Base-by-base conservation (phyloP, 2,113 vertebrate species). In the Centropristis striata region DNA sequence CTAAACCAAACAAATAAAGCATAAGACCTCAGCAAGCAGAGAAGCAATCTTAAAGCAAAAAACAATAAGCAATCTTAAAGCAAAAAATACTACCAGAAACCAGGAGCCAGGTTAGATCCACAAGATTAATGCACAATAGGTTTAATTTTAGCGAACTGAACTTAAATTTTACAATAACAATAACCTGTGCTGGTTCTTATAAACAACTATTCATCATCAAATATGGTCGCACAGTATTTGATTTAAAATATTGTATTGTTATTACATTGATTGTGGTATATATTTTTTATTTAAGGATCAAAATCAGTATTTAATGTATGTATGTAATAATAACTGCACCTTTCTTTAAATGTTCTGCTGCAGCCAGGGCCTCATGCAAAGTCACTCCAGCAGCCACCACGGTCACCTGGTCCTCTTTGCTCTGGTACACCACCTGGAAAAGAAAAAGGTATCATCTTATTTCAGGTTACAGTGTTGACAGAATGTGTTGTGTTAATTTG, bases 271-370 rank as follows among this genome's bases (percentile, higher is more conserved):
- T n/a, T n/a, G n/a, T 66, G 15, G 28, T 10, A 36, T 13, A 36
- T 12, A 20, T 37, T 0, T 18, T 9, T 5, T 44, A 8, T 54
- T 37, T 60, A 20, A 23, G 7, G 27, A 14, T 32, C 2, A 37
- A 42, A 60, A 44, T 11, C 0, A 21, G 7, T 13, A 18, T 42
- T 63, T 13, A 0, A 13, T 41, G 36, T 20, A 5, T n/a, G n/a
- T n/a, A n/a, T n/a, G n/a, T n/a, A n/a, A n/a, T n/a, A n/a, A n/a
- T n/a, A n/a, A n/a, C 8, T 39, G 4, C 79, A 98, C 97, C 97
- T 97, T 97, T 98, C 86, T 96, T 98, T 25, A 99, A 94, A 67
- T 97, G 92, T 47, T 98, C 97, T 8, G 97, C 97, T 78, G 98
- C 97, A 79, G 96, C 95, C 80, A 98, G 83, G 58, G 97, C 96